Evolutionary conservation across 2,113 vertebrate species (phyloP).

Genomic region (Oplegnathus fasciatus): DNA sequence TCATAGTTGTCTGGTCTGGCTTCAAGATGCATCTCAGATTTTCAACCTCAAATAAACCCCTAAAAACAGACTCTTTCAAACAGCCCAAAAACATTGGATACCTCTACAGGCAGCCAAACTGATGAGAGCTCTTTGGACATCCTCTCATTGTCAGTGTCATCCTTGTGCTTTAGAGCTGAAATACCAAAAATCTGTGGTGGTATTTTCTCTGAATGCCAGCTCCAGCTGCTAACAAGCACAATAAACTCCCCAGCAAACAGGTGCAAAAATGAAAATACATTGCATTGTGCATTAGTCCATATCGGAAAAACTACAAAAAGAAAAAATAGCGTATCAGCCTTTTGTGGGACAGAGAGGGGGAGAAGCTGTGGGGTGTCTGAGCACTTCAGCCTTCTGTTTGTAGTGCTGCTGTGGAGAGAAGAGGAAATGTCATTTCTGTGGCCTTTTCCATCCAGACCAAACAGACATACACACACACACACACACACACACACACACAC

Average conservation of each 20-base stretch:
- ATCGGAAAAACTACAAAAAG: background rate
- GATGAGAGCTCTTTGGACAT: conserved; percentile 20
- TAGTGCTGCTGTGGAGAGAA: conserved; percentile 3
- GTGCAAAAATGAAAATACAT: background rate
- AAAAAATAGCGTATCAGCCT: background rate
- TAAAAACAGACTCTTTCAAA: background rate
- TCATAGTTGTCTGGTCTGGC: background rate
- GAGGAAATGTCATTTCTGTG: conserved; percentile 32
- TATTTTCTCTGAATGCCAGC: conserved; percentile 37
- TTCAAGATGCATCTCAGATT: background rate
- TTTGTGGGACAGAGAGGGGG: conserved; percentile 3
- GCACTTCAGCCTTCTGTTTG: background rate
- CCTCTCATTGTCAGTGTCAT: conserved; percentile 27
- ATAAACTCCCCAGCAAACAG: conserved; percentile 8
- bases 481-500: conserved; percentile 10
- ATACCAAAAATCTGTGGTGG: conserved; percentile 32
- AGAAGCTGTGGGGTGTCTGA: background rate
- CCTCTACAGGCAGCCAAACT: background rate
- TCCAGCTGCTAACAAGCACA: conserved; percentile 30
- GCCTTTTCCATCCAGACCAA: conserved; percentile 31
- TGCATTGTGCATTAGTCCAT: background rate
- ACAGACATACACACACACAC: conserved; percentile 5
- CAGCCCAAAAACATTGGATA: background rate
- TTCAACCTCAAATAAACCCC: conserved; percentile 6
- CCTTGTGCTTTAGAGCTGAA: conserved; percentile 16